A percentile compares a stretch with the other conserved stretches of the same genome.
Evolutionary conservation across 2,797 vertebrate genomes (phyloP).

Genomic region (Crocodylus rhombifer): DNA sequence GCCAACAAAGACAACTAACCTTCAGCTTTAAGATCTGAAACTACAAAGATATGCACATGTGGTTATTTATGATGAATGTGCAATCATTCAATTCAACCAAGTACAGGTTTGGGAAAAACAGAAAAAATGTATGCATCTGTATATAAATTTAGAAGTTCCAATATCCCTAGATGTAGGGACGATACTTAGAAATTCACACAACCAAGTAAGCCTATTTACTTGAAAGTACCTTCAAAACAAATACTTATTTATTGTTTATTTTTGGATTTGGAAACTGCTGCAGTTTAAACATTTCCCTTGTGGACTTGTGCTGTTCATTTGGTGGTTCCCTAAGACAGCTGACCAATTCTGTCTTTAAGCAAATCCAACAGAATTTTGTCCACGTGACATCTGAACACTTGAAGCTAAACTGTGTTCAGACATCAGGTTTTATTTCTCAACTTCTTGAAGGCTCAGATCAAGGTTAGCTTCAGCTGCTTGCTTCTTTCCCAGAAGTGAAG

Average conservation of each 20-base stretch:
- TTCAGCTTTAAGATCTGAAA: neutral
- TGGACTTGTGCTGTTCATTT: neutral
- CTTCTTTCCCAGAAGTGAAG: too few relatives aligned
- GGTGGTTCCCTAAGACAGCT: neutral
- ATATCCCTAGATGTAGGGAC: neutral
- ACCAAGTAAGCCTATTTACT: neutral
- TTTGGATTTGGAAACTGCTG: neutral
- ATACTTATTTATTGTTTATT: neutral
- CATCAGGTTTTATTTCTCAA: too few relatives aligned
- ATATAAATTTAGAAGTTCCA: neutral
- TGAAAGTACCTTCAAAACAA: neutral
- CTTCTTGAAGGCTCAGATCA: too few relatives aligned
- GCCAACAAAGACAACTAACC: neutral
- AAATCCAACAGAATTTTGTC: neutral
- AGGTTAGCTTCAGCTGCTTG: too few relatives aligned
- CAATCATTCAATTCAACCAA: neutral
- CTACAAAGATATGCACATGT: accelerated
- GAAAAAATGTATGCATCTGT: accelerated
- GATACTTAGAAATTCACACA: neutral
- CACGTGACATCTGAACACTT: neutral
- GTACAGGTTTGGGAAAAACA: neutral
- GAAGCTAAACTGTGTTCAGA: neutral
- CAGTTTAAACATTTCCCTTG: neutral
- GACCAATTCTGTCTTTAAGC: neutral
- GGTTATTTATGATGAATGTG: neutral